Evolutionary conservation across 2,797 vertebrate genomes (phyloP).

Genomic region (Tiaroga cobitis): DNA sequence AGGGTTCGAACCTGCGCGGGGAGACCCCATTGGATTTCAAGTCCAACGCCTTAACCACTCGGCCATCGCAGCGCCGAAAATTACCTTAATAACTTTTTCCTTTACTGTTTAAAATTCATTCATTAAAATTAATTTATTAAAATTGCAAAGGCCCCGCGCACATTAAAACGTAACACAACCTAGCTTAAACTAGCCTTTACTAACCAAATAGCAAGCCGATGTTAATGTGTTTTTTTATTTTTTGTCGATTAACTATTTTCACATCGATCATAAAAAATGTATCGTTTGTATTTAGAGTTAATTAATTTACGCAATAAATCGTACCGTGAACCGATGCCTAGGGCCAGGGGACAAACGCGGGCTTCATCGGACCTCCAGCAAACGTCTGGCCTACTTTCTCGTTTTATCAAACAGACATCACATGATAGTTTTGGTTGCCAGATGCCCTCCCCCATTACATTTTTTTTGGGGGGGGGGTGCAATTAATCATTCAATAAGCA

Average conservation of each 20-base stretch:
- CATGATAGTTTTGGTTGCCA: conserved; percentile 24
- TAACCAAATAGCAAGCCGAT: not conserved
- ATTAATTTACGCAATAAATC: not conserved
- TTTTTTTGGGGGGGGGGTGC: not conserved
- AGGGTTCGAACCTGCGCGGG: conserved; percentile 78
- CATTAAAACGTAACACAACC: not conserved
- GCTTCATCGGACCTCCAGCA: conserved; percentile 5
- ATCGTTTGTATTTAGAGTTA: not conserved
- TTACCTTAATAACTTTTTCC: accelerated
- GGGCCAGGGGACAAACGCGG: not conserved
- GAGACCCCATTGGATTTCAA: conserved; percentile 79
- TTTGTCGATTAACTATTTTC: not conserved
- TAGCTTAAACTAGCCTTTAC: not conserved
- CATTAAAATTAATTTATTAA: no score
- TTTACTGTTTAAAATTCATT: not conserved
- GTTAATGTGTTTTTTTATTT: not conserved
- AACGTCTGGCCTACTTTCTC: not conserved
- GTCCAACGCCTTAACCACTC: conserved; percentile 78
- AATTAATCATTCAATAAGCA: not conserved
- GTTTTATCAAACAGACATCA: not conserved
- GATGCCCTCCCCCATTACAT: not conserved
- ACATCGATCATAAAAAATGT: not conserved
- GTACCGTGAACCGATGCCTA: conserved; percentile 4
- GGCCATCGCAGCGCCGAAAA: conserved; percentile 68
- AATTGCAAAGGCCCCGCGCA: not conserved